Conservation (phyloP, 2,888 invertebrate species). For the Aricia artaxerxes region DNA sequence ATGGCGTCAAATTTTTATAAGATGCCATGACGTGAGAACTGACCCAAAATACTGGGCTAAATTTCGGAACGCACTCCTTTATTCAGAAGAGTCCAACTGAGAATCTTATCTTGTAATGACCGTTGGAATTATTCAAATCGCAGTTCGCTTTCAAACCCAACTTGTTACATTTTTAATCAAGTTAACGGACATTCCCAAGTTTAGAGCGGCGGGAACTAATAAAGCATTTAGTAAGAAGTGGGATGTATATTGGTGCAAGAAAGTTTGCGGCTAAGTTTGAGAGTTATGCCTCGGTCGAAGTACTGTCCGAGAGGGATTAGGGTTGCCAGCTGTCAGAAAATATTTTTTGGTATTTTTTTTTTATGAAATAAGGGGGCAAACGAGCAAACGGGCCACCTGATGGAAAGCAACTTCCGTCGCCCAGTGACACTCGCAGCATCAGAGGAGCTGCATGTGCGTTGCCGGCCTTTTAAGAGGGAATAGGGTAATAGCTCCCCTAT, state of each 20-base stretch:
- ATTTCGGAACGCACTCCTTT: neutral
- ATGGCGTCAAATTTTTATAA: too few relatives aligned
- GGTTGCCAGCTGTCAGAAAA: neutral
- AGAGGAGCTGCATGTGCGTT: too few relatives aligned
- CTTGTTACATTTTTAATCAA: conserved; percentile 34
- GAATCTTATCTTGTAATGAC: neutral
- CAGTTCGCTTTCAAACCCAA: conserved; percentile 20
- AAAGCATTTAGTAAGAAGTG: conserved; percentile 38
- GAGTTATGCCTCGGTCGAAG: conserved; percentile 52
- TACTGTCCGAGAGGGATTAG: conserved; percentile 7
- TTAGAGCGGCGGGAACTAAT: conserved; percentile 35
- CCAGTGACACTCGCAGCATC: too few relatives aligned
- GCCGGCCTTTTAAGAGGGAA: too few relatives aligned
- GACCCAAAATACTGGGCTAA: neutral
- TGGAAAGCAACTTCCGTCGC: too few relatives aligned
- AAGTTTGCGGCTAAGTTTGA: conserved; percentile 52
- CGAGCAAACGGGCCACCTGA: too few relatives aligned
- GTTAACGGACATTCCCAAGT: conserved; percentile 33
- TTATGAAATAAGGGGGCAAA: too few relatives aligned
- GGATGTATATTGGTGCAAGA: conserved; percentile 34
- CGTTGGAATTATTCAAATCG: conserved; percentile 13
- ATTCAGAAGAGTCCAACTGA: neutral
- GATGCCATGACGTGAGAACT: too few relatives aligned
- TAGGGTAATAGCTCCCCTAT: too few relatives aligned
- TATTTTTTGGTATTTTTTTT: too few relatives aligned